Evolutionary conservation across 2,113 vertebrate genomes (phyloP).

Genomic region (Vombatus ursinus): DNA sequence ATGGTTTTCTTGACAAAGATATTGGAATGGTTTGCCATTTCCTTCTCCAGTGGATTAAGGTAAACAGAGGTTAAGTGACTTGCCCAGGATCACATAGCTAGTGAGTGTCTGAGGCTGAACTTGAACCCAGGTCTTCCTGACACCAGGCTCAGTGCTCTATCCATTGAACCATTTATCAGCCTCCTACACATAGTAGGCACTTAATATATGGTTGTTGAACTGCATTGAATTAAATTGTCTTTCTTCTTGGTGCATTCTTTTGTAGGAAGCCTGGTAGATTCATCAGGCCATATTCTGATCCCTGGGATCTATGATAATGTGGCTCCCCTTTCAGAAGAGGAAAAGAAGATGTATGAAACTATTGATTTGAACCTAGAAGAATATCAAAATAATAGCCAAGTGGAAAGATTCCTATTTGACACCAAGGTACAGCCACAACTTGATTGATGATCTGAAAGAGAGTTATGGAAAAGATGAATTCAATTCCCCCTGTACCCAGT

Average conservation of each 20-base stretch:
- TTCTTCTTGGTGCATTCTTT: slow-evolving; percentile 29
- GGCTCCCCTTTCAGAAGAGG: slow-evolving; percentile 86
- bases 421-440: slow-evolving; percentile 86
- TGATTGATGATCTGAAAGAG: neutral
- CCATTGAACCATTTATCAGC: neutral
- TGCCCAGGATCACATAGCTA: neutral
- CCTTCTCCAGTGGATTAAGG: neutral
- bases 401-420: slow-evolving; percentile 87
- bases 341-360: slow-evolving; percentile 85
- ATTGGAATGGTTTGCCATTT: neutral
- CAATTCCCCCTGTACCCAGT: rapidly evolving
- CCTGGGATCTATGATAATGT: slow-evolving; percentile 91
- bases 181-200: neutral
- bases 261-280: slow-evolving; percentile 90
- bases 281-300: slow-evolving; percentile 89
- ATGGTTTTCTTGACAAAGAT: neutral
- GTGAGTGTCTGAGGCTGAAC: neutral
- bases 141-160: neutral
- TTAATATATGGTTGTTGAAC: neutral
- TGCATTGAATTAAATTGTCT: neutral
- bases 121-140: neutral
- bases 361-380: slow-evolving; percentile 89
- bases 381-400: slow-evolving; percentile 84
- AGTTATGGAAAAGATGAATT: neutral
- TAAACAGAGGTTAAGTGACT: neutral